These are phyloP conservation scores for Balearica regulorum DNA, from an alignment of 2,797 vertebrate species.

Conservation along the genomic window DNA sequence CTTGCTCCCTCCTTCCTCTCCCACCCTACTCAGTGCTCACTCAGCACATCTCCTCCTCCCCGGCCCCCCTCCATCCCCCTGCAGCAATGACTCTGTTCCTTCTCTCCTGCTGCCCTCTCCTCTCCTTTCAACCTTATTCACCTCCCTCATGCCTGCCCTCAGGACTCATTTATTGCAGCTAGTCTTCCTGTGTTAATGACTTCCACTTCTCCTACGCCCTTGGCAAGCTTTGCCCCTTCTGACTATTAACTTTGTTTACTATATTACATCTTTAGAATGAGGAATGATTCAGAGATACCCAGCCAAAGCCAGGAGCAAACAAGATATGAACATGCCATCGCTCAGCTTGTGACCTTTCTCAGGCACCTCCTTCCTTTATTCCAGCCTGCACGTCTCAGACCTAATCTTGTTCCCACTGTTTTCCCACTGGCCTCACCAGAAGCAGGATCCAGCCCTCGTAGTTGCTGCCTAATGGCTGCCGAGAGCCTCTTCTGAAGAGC, in stretches of 20 bases:
- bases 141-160: neutral
- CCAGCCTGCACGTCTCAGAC: neutral
- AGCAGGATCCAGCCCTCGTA: neutral
- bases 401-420: neutral
- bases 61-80: neutral
- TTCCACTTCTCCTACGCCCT: slow-evolving; percentile 13
- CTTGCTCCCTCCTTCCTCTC: neutral
- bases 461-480: neutral
- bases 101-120: neutral
- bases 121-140: neutral
- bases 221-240: slow-evolving; percentile 47
- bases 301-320: slow-evolving; percentile 6
- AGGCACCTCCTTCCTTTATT: neutral
- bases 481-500: neutral
- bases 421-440: neutral
- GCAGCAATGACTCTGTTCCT: neutral
- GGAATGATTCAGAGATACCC: slow-evolving; percentile 30
- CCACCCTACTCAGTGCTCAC: neutral
- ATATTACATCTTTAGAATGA: slow-evolving; percentile 16
- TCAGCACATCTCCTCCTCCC: neutral
- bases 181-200: neutral
- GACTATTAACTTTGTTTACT: slow-evolving; percentile 56
- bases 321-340: neutral
- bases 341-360: slow-evolving; percentile 22
- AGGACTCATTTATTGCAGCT: slow-evolving; percentile 23